Evolutionary conservation across 2,888 invertebrate species (phyloP).

Genomic region (Dynastes tityus): DNA sequence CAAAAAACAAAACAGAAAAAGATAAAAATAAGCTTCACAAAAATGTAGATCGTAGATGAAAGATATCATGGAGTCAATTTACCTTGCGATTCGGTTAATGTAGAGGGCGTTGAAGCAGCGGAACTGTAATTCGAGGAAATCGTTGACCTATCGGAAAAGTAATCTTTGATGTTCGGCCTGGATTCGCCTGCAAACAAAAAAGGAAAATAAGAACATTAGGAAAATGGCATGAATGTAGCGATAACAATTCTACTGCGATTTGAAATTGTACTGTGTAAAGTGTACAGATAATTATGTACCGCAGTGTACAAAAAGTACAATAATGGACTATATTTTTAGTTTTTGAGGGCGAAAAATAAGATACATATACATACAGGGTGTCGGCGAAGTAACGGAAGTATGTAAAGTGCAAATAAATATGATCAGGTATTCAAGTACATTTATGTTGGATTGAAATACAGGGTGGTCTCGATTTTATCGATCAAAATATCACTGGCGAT

Average conservation of each 20-base stretch:
- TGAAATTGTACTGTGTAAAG: background rate
- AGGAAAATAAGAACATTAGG: background rate
- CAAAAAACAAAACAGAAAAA: slow-evolving; percentile 21
- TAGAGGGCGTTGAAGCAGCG: slow-evolving; percentile 54
- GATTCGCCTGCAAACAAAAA: slow-evolving; percentile 53
- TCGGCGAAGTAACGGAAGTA: no score
- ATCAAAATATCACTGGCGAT: no score
- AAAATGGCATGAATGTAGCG: background rate
- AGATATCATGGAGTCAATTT: slow-evolving; percentile 36
- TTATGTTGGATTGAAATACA: no score
- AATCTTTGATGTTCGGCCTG: slow-evolving; percentile 45
- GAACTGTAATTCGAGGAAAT: slow-evolving; percentile 57
- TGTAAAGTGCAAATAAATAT: no score
- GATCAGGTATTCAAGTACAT: no score
- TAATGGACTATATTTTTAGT: background rate
- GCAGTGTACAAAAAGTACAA: background rate
- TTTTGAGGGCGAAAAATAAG: background rate
- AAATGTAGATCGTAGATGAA: background rate
- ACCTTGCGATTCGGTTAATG: slow-evolving; percentile 58
- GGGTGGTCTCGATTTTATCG: no score
- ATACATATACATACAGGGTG: background rate
- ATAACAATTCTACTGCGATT: background rate
- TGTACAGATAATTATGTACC: background rate
- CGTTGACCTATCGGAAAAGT: slow-evolving; percentile 56
- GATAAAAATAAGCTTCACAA: slow-evolving; percentile 4